Evolutionary conservation across 2,113 vertebrate species (phyloP).

Genomic region (Crotophaga sulcirostris): DNA sequence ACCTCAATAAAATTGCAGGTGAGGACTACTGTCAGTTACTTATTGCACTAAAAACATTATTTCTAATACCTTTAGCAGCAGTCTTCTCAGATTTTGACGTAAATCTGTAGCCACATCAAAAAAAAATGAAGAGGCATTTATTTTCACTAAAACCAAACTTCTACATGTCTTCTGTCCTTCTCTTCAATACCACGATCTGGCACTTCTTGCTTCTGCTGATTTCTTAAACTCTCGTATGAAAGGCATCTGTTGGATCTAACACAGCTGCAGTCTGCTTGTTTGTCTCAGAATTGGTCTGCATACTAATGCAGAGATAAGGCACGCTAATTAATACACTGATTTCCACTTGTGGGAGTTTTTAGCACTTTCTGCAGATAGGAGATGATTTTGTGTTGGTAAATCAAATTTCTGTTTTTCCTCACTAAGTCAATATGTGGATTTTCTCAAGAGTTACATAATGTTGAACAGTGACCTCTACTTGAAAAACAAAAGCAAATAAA

Average conservation of each 20-base stretch:
- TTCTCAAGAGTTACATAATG: background rate
- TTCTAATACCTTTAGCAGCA: background rate
- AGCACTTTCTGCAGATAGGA: background rate
- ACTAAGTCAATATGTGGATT: background rate
- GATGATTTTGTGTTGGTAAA: background rate
- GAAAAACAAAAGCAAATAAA: background rate
- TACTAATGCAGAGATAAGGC: background rate
- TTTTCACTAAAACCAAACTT: background rate
- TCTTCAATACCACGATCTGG: too few species aligned
- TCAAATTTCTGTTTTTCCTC: background rate
- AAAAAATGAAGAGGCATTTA: background rate
- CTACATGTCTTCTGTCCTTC: rapidly evolving
- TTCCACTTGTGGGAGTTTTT: background rate
- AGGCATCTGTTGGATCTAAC: background rate
- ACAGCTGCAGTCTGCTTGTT: background rate
- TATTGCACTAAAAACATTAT: background rate
- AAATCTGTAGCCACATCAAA: background rate
- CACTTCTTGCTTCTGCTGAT: background rate
- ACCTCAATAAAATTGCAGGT: background rate
- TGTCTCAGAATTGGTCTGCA: background rate
- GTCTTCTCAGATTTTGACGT: background rate
- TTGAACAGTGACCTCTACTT: background rate
- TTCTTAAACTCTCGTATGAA: background rate
- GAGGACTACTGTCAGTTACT: background rate
- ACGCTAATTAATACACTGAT: background rate